These are phyloP conservation scores for Prunella strophiata DNA, from an alignment of 2,797 vertebrate genomes.

Conservation along the genomic window DNA sequence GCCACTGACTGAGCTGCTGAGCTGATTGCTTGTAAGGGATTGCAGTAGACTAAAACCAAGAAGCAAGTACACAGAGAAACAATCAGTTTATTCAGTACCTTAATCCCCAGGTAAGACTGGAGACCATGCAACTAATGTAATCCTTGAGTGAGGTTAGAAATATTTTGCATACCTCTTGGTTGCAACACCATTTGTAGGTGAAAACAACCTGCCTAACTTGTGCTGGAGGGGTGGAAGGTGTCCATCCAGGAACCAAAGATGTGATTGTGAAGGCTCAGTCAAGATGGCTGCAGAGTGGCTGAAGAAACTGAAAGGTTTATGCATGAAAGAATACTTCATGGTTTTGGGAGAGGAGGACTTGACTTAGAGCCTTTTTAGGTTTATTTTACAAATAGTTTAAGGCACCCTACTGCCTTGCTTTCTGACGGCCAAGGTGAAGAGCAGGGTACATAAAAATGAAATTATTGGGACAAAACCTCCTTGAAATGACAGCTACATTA, in stretches of 20 bases:
- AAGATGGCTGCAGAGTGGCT: neutral
- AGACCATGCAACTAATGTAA: neutral
- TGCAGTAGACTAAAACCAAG: neutral
- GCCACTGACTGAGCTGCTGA: neutral
- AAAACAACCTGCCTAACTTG: neutral
- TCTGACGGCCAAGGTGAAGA: neutral
- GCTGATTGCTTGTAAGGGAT: constrained; percentile 3
- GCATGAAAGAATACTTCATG: neutral
- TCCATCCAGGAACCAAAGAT: neutral
- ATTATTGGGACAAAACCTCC: neutral
- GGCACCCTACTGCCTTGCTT: neutral
- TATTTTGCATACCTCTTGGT: neutral
- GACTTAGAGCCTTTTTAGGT: neutral
- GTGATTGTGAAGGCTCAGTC: neutral
- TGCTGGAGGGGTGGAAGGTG: neutral
- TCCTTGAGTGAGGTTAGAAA: neutral
- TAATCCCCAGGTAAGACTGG: neutral
- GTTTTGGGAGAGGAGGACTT: neutral
- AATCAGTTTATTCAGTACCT: constrained; percentile 33
- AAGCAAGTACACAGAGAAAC: neutral
- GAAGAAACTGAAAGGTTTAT: neutral
- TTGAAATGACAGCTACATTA: neutral
- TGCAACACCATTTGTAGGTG: neutral
- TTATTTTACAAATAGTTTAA: neutral
- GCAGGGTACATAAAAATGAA: neutral